These are phyloP conservation scores for Sebastes alutus DNA, from an alignment of 2,797 vertebrate species.

Conservation along the genomic window DNA sequence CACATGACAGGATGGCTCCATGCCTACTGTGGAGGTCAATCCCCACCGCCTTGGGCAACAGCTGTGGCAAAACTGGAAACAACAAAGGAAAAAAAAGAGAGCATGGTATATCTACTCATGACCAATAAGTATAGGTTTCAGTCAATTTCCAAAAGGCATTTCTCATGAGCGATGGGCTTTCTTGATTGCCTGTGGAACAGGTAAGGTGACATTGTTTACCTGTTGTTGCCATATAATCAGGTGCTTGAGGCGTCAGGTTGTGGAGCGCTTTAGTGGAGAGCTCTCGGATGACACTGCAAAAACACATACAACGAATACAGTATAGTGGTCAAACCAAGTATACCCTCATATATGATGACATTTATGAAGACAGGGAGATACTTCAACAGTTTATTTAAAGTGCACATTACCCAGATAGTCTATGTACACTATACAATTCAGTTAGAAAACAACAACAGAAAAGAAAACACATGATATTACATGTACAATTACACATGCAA, in stretches of 20 bases:
- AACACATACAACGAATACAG: not conserved
- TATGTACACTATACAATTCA: not conserved
- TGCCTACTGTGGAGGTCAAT: slow-evolving; percentile 91
- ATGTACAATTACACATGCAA: not conserved
- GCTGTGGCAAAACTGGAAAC: slow-evolving; percentile 87
- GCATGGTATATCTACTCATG: not conserved
- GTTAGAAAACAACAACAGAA: not conserved
- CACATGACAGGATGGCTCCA: slow-evolving; percentile 92
- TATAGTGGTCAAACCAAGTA: not conserved
- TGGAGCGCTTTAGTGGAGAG: slow-evolving; percentile 90
- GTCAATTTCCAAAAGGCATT: not conserved
- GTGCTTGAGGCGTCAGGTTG: slow-evolving; percentile 87
- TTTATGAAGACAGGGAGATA: not conserved
- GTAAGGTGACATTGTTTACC: slow-evolving; percentile 82
- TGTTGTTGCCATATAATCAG: slow-evolving; percentile 86
- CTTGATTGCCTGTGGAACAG: slow-evolving; percentile 29
- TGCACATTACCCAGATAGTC: fast-evolving
- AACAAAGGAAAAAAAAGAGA: not conserved
- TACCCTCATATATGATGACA: not conserved
- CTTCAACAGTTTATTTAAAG: not conserved
- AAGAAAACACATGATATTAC: not conserved
- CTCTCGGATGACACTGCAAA: slow-evolving; percentile 88
- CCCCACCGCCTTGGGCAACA: slow-evolving; percentile 87
- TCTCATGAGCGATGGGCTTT: not conserved
- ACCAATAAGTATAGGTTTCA: not conserved